A percentile compares a stretch with the other conserved stretches of the same genome.
phyloP scores from a whole-genome alignment of 2,113 vertebrate genomes.

The Pteruthius melanotis region DNA sequence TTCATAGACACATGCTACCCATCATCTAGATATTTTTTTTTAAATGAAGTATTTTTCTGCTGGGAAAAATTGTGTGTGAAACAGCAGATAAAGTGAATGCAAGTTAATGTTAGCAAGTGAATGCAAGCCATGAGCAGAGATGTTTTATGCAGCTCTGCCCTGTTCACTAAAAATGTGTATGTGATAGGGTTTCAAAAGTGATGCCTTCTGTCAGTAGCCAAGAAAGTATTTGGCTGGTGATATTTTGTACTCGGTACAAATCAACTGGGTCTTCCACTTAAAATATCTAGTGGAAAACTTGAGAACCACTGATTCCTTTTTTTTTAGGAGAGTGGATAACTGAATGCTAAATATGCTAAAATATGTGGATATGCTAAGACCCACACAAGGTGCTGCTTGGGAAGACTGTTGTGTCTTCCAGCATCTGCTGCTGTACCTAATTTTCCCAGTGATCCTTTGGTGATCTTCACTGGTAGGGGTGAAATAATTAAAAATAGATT shows the following conservation, averaged over 20 bases:
- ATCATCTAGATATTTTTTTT: not conserved
- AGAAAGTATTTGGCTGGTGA: not conserved
- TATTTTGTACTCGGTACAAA: not conserved
- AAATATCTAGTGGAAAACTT: not conserved
- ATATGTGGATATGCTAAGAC: not conserved
- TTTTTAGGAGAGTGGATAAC: not conserved
- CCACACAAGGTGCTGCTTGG: not conserved
- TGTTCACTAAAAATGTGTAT: not conserved
- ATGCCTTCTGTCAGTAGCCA: not conserved
- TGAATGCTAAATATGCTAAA: not conserved
- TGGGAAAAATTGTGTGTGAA: not conserved
- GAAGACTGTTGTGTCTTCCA: not conserved
- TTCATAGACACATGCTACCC: not conserved
- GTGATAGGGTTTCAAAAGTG: not conserved
- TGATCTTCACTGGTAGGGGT: not conserved
- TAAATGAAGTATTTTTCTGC: not conserved
- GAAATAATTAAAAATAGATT: not conserved
- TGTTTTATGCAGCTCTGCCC: rapidly evolving
- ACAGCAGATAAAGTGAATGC: not conserved
- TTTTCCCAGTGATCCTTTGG: not conserved
- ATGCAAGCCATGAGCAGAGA: not conserved
- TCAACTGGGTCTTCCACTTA: not conserved
- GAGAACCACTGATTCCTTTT: not conserved
- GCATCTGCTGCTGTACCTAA: not conserved
- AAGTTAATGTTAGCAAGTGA: not conserved